Percentiles rank a stretch among this genome's conserved stretches.
phyloP scores from a whole-genome alignment of 2,113 vertebrate genomes.

The Phycodurus eques region DNA sequence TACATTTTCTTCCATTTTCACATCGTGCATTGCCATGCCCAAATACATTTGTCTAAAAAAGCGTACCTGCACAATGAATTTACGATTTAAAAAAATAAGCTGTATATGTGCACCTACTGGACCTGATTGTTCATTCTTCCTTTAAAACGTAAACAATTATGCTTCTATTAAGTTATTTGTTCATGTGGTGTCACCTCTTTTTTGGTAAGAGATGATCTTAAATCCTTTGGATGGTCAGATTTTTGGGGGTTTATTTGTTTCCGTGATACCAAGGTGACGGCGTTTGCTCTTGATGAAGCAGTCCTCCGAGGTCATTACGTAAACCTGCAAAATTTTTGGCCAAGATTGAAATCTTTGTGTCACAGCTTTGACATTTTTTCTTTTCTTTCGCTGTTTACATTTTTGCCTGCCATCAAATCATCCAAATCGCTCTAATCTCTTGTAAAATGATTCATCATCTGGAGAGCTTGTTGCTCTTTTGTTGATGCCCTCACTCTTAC shows the following conservation, averaged over 20 bases:
- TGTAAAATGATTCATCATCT: conserved; percentile 53
- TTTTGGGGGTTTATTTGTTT: conserved; percentile 49
- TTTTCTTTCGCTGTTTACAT: conserved; percentile 34
- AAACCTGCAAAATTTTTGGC: conserved; percentile 11
- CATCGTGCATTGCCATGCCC: too few relatives aligned
- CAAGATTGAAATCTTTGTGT: conserved; percentile 31
- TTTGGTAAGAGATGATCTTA: conserved; percentile 40
- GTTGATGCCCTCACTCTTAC: conserved; percentile 45
- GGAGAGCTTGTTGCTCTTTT: conserved; percentile 46
- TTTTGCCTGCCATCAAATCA: conserved; percentile 30
- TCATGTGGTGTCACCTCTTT: conserved; percentile 4
- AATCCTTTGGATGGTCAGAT: conserved; percentile 6
- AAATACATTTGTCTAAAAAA: too few relatives aligned
- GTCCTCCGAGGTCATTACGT: conserved; percentile 17
- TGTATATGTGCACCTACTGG: too few relatives aligned
- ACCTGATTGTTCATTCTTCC: too few relatives aligned
- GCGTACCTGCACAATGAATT: too few relatives aligned
- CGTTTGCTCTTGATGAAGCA: conserved; percentile 21
- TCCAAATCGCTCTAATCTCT: conserved; percentile 52
- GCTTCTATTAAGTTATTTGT: conserved; percentile 21
- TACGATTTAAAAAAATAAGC: too few relatives aligned
- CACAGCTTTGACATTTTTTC: conserved; percentile 9
- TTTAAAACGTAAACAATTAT: too few relatives aligned
- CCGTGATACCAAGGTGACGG: conserved; percentile 40
- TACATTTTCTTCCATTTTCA: too few relatives aligned